A percentile compares a stretch with the other conserved stretches of the same genome.
Evolutionary conservation across 92 coral and sea anemone genomes (phyloP).

Genomic region (Muricea muricata): DNA sequence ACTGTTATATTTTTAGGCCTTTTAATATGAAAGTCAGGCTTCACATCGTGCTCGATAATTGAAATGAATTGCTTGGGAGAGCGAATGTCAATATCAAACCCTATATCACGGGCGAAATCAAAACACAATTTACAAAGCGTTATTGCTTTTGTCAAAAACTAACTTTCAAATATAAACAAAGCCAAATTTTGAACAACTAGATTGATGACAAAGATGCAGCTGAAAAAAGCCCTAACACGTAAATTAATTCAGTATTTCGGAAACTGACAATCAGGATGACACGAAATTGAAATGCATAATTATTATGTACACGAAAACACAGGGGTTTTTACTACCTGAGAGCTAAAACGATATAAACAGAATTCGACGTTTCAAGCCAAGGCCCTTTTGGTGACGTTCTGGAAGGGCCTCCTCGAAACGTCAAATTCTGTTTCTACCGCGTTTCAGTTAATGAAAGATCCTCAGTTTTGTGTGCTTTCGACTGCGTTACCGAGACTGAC

Average conservation of each 20-base stretch:
- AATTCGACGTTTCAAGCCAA: no score
- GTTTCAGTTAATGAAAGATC: no score
- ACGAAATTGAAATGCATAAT: no score
- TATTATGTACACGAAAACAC: no score
- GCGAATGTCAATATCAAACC: neutral
- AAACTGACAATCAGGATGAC: neutral
- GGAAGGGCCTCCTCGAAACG: no score
- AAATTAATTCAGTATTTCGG: neutral
- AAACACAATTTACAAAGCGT: neutral
- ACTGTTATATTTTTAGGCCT: neutral
- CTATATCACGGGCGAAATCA: neutral
- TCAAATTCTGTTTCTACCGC: no score
- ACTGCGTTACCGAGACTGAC: no score
- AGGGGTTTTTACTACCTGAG: no score
- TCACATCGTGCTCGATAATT: neutral
- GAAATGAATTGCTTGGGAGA: neutral
- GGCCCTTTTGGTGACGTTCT: no score
- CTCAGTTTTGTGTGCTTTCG: no score
- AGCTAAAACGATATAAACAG: no score
- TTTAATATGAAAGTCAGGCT: neutral
- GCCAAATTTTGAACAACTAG: neutral
- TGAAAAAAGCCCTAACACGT: neutral
- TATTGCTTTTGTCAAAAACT: neutral
- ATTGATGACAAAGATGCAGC: neutral
- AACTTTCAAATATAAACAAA: neutral